These are phyloP conservation scores for Ascaphus truei DNA, from an alignment of 2,113 vertebrate genomes.

Conservation along the genomic window DNA sequence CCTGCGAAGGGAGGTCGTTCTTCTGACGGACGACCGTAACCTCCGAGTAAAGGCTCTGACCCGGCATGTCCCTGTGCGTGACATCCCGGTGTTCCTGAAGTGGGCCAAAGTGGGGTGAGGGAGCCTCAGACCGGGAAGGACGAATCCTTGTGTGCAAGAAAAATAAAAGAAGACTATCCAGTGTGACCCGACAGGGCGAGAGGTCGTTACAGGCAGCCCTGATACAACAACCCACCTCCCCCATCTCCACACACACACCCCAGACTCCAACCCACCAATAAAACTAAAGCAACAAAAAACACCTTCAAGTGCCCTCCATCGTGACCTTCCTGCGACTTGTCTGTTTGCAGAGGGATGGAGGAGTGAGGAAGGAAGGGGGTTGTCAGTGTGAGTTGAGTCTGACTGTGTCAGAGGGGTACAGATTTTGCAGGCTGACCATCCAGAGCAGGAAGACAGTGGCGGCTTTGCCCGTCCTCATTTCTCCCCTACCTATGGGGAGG, in stretches of 20 bases:
- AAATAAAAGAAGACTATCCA: constrained; percentile 28
- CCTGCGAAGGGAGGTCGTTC: constrained; percentile 86
- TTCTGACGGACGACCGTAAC: constrained; percentile 93
- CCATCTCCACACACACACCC: constrained; percentile 7
- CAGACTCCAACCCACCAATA: constrained; percentile 37
- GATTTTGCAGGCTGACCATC: constrained; percentile 37
- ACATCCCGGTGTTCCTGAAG: constrained; percentile 91
- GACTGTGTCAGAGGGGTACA: constrained; percentile 27
- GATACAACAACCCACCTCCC: background rate
- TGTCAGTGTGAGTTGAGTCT: constrained; percentile 47
- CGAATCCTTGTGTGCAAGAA: constrained; percentile 45
- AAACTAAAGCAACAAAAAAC: constrained; percentile 50
- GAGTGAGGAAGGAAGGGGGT: constrained; percentile 44
- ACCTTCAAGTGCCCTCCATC: constrained; percentile 46
- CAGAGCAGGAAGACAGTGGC: constrained; percentile 25
- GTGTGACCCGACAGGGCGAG: constrained; percentile 36
- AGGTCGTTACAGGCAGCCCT: constrained; percentile 35
- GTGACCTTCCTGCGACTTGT: constrained; percentile 44
- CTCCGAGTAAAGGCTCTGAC: constrained; percentile 94
- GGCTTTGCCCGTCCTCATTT: background rate
- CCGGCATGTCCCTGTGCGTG: constrained; percentile 90
- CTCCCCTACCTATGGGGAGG: background rate
- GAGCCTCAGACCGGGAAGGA: constrained; percentile 39
- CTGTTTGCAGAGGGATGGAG: constrained; percentile 39
- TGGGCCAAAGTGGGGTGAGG: constrained; percentile 98